These are phyloP conservation scores for Drosophila infuscata DNA, from an alignment of 2,888 invertebrate species.

Conservation along the genomic window DNA sequence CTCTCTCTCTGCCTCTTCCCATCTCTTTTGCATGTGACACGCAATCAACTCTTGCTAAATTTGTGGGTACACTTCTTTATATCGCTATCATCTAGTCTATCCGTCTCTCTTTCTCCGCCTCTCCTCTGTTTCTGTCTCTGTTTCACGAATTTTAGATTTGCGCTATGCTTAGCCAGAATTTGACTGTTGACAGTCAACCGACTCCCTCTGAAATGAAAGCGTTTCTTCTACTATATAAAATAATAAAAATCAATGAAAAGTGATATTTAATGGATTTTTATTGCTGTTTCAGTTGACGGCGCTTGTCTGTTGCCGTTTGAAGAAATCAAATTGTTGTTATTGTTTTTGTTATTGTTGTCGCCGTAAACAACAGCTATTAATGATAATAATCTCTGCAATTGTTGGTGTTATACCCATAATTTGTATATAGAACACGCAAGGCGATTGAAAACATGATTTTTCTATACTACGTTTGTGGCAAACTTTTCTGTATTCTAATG, in stretches of 20 bases:
- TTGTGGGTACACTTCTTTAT: slow-evolving; percentile 42
- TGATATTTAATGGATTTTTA: slow-evolving; percentile 69
- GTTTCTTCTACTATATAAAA: slow-evolving; percentile 22
- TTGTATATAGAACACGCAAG: slow-evolving; percentile 32
- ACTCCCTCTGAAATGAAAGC: neutral
- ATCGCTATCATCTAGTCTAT: slow-evolving; percentile 24
- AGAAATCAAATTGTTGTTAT: slow-evolving; percentile 32
- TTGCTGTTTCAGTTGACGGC: slow-evolving; percentile 30
- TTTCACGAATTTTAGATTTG: slow-evolving; percentile 49
- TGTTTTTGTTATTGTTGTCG: slow-evolving; percentile 23
- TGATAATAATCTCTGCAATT: slow-evolving; percentile 51
- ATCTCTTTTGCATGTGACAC: slow-evolving; percentile 66
- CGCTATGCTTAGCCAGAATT: slow-evolving; percentile 63
- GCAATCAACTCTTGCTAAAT: slow-evolving; percentile 64
- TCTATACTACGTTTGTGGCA: neutral
- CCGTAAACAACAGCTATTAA: slow-evolving; percentile 53
- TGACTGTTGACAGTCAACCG: slow-evolving; percentile 27
- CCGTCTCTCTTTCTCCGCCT: neutral
- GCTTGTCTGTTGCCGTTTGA: slow-evolving; percentile 36
- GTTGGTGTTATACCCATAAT: slow-evolving; percentile 21
- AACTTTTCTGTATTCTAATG: neutral
- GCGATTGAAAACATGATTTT: slow-evolving; percentile 1
- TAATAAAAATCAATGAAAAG: slow-evolving; percentile 46
- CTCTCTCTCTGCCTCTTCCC: neutral
- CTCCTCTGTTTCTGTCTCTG: neutral